These are phyloP conservation scores for Polypedilum pembai DNA, from an alignment of 1,140 invertebrate species.

Conservation along the genomic window DNA sequence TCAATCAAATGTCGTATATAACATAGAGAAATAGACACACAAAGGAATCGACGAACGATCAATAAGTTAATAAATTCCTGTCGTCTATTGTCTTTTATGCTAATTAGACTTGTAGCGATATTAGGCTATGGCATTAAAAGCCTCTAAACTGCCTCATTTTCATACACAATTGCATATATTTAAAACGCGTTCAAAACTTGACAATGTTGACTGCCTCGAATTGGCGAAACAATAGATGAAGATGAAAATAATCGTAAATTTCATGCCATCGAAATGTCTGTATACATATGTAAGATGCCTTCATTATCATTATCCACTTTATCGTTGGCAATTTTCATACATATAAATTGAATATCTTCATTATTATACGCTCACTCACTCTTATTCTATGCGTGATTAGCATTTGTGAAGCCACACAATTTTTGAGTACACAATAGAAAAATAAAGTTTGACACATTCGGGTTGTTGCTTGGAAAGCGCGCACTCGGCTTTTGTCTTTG, in stretches of 20 bases:
- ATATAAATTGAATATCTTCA: conserved; percentile 6
- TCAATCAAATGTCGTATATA: conserved; percentile 5
- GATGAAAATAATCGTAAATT: conserved; percentile 16
- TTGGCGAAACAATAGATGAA: conserved; percentile 17
- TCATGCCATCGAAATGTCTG: not conserved
- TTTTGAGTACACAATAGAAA: conserved; percentile 14
- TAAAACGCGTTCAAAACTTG: conserved; percentile 8
- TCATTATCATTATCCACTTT: conserved; percentile 27
- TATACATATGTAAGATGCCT: conserved; percentile 16
- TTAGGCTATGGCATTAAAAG: not conserved
- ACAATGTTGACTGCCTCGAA: conserved; percentile 2
- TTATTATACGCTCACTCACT: conserved; percentile 17
- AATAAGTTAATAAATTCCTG: conserved; percentile 27
- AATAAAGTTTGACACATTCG: conserved; percentile 28
- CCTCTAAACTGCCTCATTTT: conserved; percentile 2
- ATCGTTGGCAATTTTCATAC: conserved; percentile 22
- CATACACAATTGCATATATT: conserved; percentile 12
- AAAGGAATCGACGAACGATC: conserved; percentile 7
- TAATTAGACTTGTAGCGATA: conserved; percentile 1
- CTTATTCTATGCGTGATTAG: not conserved
- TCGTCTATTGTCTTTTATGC: conserved; percentile 28
- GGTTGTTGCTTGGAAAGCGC: not conserved
- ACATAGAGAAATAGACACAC: not conserved
- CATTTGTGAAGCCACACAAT: not conserved
- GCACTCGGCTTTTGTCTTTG: not conserved